A percentile compares a stretch with the other conserved stretches of the same genome.
Conservation (phyloP, 2,113 vertebrate genomes). For the Ailuropoda melanoleuca region DNA sequence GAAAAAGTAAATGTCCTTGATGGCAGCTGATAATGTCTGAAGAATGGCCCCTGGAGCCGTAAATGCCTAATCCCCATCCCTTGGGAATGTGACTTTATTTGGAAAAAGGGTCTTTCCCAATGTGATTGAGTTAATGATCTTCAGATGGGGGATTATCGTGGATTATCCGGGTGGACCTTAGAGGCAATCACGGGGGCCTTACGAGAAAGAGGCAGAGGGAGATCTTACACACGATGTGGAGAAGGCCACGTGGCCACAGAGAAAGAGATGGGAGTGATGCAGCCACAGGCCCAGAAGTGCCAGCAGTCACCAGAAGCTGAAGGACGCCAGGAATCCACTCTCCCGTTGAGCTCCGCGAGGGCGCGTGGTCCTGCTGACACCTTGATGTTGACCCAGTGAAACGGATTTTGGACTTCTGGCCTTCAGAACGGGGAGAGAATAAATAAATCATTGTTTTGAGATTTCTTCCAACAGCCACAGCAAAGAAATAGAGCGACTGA, state of each 20-base stretch:
- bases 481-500: neutral
- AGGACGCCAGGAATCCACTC: fast-evolving
- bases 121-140: neutral
- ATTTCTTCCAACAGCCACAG: neutral
- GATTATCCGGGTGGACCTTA: no score
- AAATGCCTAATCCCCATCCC: fast-evolving
- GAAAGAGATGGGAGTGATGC: fast-evolving
- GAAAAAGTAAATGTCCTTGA: neutral
- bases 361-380: fast-evolving
- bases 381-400: neutral
- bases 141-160: neutral
- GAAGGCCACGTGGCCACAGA: neutral
- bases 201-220: neutral
- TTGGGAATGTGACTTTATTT: no score
- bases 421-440: neutral
- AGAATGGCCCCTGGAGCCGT: fast-evolving
- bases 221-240: neutral
- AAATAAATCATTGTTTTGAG: neutral
- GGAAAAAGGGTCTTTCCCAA: neutral
- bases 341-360: fast-evolving
- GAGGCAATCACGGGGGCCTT: no score
- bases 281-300: fast-evolving
- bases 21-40: fast-evolving
- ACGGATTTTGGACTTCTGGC: neutral
- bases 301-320: neutral